Evolutionary conservation across 2,888 invertebrate genomes (phyloP).

Genomic region (Osmoderma eremita): DNA sequence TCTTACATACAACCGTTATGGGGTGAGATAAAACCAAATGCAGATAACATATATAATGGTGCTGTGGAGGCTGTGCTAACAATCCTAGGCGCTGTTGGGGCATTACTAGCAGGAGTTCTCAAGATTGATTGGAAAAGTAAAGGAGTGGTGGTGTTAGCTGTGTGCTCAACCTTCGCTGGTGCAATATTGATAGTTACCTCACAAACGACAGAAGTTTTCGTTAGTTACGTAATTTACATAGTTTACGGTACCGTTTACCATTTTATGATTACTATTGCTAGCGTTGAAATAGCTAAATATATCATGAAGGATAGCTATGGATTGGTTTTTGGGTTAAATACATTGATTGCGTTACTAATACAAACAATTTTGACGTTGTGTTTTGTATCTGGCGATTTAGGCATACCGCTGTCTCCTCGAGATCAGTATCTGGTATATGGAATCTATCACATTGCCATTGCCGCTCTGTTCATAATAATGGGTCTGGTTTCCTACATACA

Average conservation of each 20-base stretch:
- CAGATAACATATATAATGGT: conserved; percentile 65
- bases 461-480: conserved; percentile 68
- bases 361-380: conserved; percentile 82
- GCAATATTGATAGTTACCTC: conserved; percentile 65
- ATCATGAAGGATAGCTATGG: conserved; percentile 87
- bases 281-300: conserved; percentile 86
- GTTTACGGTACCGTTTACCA: conserved; percentile 82
- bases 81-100: conserved; percentile 72
- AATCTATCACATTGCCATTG: conserved; percentile 72
- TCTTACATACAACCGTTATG: conserved; percentile 87
- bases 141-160: conserved; percentile 64
- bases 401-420: conserved; percentile 65
- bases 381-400: conserved; percentile 65
- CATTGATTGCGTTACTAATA: conserved; percentile 79
- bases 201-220: conserved; percentile 62
- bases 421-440: conserved; percentile 78
- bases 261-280: conserved; percentile 82
- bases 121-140: conserved; percentile 63
- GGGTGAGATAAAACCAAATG: conserved; percentile 71
- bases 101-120: conserved; percentile 67
- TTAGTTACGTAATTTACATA: conserved; percentile 81
- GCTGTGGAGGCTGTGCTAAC: conserved; percentile 83
- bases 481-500: conserved; percentile 58
- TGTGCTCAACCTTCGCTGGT: conserved; percentile 68
- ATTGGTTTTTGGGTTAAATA: conserved; percentile 90